A percentile compares a stretch with the other conserved stretches of the same genome.
These are phyloP conservation scores for Poeciliopsis occidentalis DNA, from an alignment of 2,113 vertebrate species.

Conservation along the genomic window DNA sequence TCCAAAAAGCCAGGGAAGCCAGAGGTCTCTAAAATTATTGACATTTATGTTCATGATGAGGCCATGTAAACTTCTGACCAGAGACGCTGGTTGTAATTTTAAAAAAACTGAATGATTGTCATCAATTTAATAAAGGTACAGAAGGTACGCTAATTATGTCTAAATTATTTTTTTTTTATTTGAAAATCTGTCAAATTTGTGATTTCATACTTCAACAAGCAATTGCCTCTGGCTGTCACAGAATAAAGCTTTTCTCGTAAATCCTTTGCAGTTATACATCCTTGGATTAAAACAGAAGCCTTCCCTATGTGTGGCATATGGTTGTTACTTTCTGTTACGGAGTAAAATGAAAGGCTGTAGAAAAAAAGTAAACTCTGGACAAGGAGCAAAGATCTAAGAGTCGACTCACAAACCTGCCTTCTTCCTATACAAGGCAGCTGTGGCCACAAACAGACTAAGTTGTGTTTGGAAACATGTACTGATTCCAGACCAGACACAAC, in stretches of 20 bases:
- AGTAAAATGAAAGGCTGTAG: not conserved
- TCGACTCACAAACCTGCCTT: conserved; percentile 43
- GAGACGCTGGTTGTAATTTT: too few species aligned
- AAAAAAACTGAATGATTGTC: not conserved
- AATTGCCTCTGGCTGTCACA: not conserved
- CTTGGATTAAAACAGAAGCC: not conserved
- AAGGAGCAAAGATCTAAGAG: conserved; percentile 36
- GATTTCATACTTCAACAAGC: not conserved
- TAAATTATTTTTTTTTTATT: not conserved
- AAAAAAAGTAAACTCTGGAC: not conserved
- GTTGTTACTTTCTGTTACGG: not conserved
- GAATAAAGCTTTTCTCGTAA: not conserved
- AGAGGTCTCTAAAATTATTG: too few species aligned
- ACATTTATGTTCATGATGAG: too few species aligned
- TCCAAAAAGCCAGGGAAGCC: too few species aligned
- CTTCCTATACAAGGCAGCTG: conserved; percentile 61
- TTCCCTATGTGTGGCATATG: not conserved
- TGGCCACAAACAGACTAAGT: conserved; percentile 69
- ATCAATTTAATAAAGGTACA: not conserved
- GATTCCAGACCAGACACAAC: conserved; percentile 75
- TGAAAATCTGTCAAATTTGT: not conserved
- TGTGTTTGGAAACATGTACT: conserved; percentile 67
- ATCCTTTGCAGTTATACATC: not conserved
- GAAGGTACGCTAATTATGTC: not conserved
- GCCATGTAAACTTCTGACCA: too few species aligned